Evolutionary conservation across 2,113 vertebrate species (phyloP).

Genomic region (Oxyura jamaicensis): DNA sequence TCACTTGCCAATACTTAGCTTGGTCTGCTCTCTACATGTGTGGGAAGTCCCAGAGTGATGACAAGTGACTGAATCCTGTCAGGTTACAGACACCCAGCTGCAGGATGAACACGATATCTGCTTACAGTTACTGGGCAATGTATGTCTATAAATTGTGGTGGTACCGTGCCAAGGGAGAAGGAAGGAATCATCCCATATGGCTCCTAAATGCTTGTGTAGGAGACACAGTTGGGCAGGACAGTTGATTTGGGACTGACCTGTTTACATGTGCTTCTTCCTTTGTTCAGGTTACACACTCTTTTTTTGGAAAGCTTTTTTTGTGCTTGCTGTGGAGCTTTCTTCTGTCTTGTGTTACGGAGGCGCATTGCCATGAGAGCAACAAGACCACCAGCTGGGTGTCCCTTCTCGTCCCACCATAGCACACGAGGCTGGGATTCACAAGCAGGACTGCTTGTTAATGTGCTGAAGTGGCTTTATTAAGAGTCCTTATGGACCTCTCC

Average conservation of each 20-base stretch:
- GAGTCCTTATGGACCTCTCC: background rate
- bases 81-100: fast-evolving
- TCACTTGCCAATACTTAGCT: background rate
- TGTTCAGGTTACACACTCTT: background rate
- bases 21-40: background rate
- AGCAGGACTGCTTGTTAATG: background rate
- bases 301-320: background rate
- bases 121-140: background rate
- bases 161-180: too few relatives aligned
- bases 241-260: background rate
- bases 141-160: background rate
- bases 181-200: background rate
- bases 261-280: background rate
- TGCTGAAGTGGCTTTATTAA: background rate
- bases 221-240: background rate
- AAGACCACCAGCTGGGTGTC: background rate
- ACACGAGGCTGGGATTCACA: background rate
- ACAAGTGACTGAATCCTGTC: background rate
- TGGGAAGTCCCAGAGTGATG: background rate
- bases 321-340: background rate
- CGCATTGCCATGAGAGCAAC: fast-evolving
- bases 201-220: background rate
- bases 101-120: background rate
- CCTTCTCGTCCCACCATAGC: background rate
- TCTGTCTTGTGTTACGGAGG: background rate